A percentile compares a stretch with the other conserved stretches of the same genome.
These are phyloP conservation scores for Rhagologus leucostigma DNA, from an alignment of 2,113 vertebrate genomes.

Conservation along the genomic window DNA sequence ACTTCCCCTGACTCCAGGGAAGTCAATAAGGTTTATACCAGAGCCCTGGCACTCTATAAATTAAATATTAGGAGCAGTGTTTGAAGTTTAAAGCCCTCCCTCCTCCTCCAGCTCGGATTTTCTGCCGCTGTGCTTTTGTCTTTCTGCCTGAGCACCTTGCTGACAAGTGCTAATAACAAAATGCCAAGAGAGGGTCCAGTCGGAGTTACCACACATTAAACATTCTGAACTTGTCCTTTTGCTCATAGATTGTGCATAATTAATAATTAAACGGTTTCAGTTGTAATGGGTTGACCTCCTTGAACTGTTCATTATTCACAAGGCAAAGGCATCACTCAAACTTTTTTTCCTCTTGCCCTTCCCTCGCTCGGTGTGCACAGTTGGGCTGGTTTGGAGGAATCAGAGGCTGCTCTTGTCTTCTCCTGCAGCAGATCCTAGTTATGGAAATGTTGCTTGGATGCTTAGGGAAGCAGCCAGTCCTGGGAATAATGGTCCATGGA, in stretches of 20 bases:
- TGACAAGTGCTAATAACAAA: constrained; percentile 82
- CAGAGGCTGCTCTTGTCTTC: neutral
- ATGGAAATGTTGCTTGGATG: neutral
- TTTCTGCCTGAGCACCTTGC: constrained; percentile 80
- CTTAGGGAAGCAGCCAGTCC: neutral
- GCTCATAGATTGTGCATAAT: constrained; percentile 93
- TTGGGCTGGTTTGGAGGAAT: constrained; percentile 62
- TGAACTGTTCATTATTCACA: constrained; percentile 95
- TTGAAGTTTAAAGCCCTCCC: constrained; percentile 14
- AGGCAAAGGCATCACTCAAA: constrained; percentile 91
- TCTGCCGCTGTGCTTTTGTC: constrained; percentile 66
- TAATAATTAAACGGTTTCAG: constrained; percentile 92
- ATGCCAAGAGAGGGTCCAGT: constrained; percentile 75
- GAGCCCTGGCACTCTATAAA: constrained; percentile 13
- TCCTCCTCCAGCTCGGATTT: constrained; percentile 14
- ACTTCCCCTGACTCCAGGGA: neutral
- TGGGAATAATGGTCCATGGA: neutral
- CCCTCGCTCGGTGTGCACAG: constrained; percentile 37
- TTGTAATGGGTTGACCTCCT: constrained; percentile 93
- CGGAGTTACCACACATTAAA: constrained; percentile 77
- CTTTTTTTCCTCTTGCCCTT: constrained; percentile 77
- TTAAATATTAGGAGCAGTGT: constrained; percentile 40
- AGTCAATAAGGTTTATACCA: neutral
- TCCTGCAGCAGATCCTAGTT: neutral
- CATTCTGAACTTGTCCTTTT: constrained; percentile 88